A percentile compares a stretch with the other conserved stretches of the same genome.
Conservation (phyloP, 2,888 invertebrate species). For the Brachylomia viminalis region DNA sequence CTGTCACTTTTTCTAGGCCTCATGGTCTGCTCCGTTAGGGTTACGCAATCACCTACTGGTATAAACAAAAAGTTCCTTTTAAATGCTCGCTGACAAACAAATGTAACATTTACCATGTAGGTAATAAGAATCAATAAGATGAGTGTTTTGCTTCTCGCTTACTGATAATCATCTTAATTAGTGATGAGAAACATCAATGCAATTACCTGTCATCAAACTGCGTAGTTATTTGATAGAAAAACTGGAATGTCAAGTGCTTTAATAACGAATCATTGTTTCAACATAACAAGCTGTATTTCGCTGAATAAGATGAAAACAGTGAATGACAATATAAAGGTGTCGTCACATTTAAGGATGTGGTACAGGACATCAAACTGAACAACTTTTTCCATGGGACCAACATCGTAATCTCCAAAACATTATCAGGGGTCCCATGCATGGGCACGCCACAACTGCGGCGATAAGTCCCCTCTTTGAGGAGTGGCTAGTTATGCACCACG, state of each 20-base stretch:
- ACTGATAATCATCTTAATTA: constrained; percentile 50
- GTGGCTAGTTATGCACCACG: too few species aligned
- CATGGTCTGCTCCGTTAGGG: not conserved
- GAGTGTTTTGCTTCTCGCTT: constrained; percentile 42
- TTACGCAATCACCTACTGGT: not conserved
- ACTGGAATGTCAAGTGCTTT: constrained; percentile 39
- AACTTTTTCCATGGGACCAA: not conserved
- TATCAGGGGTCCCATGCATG: not conserved
- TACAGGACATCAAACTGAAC: too few species aligned
- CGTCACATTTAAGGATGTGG: not conserved
- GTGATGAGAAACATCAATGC: constrained; percentile 45
- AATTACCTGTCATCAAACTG: constrained; percentile 49
- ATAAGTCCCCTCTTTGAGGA: too few species aligned
- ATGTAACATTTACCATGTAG: not conserved
- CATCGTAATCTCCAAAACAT: not conserved
- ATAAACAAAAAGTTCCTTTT: not conserved
- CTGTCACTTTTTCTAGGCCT: not conserved
- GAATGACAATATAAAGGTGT: not conserved
- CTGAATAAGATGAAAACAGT: constrained; percentile 13
- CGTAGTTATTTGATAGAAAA: constrained; percentile 49
- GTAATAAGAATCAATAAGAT: constrained; percentile 35
- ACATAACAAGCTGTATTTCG: constrained; percentile 15
- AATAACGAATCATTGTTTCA: constrained; percentile 57
- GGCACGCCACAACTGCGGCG: too few species aligned
- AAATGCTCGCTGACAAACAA: not conserved